Evolutionary conservation across 2,113 vertebrate species (phyloP).

Genomic region (Microcebus ravelobensis): DNA sequence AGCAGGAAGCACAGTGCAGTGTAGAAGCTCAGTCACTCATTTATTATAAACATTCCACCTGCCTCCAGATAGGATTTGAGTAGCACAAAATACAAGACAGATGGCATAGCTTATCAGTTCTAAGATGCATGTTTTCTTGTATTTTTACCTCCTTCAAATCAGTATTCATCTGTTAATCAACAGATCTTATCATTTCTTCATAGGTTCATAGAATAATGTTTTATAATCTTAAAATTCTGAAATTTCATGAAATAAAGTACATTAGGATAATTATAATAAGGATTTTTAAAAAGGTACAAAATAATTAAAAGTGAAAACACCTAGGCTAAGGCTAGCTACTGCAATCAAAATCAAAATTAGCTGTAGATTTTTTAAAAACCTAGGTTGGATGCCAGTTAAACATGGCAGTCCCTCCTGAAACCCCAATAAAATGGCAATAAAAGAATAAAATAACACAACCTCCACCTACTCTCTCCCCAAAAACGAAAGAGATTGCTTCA

Average conservation of each 20-base stretch:
- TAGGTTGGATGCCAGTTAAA: not conserved
- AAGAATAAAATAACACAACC: not conserved
- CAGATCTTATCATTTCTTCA: not conserved
- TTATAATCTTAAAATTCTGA: not conserved
- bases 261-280: not conserved
- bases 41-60: not conserved
- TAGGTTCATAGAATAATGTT: not conserved
- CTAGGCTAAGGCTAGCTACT: not conserved
- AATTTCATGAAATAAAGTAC: not conserved
- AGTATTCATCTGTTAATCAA: not conserved
- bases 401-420: not conserved
- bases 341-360: not conserved
- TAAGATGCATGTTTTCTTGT: not conserved
- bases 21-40: not conserved
- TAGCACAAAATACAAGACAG: not conserved
- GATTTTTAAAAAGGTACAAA: not conserved
- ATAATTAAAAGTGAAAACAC: constrained; percentile 3
- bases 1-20: not conserved
- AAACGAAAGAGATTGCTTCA: not conserved
- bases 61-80: not conserved
- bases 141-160: constrained; percentile 15
- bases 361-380: not conserved
- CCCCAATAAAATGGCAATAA: not conserved
- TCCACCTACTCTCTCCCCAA: not conserved
- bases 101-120: not conserved